Evolutionary conservation across 2,797 vertebrate species (phyloP), one percentile per base, ranked within the genome.

Genomic region (Phrynocephalus vlangalii): DNA sequence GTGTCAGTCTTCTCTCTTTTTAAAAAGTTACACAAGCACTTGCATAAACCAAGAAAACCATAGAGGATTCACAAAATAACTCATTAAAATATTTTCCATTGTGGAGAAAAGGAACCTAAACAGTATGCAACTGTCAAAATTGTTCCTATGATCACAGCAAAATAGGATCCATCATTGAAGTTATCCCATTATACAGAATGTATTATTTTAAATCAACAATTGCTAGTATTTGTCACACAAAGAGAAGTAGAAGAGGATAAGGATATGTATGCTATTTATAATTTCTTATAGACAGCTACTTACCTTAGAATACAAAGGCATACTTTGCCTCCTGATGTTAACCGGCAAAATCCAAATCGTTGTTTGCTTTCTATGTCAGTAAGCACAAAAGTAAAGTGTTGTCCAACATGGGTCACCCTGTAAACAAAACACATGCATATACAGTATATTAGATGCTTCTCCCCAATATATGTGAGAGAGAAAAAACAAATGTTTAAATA

Each of bases 301-400:
- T 97, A 99, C 98, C 98, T 99, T 85, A 99, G 97, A 87, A 99
- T 98, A 95, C 98, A 99, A 85, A 99, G 96, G 96, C 99, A 99
- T 91, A 98, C 95, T 92, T 97, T 97, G 94, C 98, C 98, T 94
- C 98, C 98, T 67, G 98, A 97, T 0, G 98, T 98, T 94, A 99
- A 97, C 86, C 99, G 98, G 94, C 99, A 99, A 97, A 99, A 99
- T 88, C 99, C 98, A 92, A 99, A 99, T 91, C 98, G 97, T 96
- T 99, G 99, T 88, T 98, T 99, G 95, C 99, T 97, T 91, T 99
- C 98, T 85, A 99, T 98, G 96, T 99, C 98, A 77, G 99, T 99
- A 89, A 99, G 98, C 93, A 99, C 99, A 90, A 99, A 99, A 86
- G 98, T 98, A 94, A 99, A 99, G 96, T 99, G 98, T 95, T 99